These are phyloP conservation scores for Machimus atricapillus DNA, from an alignment of 2,888 invertebrate genomes.

Conservation along the genomic window DNA sequence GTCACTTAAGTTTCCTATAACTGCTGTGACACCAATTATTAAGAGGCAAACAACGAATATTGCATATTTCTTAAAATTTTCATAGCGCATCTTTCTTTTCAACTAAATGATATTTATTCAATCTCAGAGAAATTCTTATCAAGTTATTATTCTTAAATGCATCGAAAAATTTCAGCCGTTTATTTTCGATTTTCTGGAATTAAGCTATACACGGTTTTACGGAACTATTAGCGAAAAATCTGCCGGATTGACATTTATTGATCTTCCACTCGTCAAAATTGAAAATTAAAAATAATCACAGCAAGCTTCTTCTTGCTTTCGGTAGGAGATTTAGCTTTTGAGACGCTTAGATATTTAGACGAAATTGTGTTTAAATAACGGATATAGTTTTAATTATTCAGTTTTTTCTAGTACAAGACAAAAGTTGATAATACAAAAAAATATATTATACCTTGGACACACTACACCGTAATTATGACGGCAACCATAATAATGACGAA, in stretches of 20 bases:
- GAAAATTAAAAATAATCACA: not conserved
- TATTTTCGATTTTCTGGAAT: not conserved
- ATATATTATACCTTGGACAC: no score
- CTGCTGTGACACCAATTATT: not conserved
- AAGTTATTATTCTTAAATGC: not conserved
- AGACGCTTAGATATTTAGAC: not conserved
- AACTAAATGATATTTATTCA: not conserved
- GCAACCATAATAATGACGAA: no score
- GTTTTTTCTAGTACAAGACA: no score
- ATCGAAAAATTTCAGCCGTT: not conserved
- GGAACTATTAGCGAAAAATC: not conserved
- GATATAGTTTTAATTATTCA: no score
- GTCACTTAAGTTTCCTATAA: conserved; percentile 62
- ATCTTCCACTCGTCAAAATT: conserved; percentile 8
- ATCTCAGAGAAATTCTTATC: not conserved
- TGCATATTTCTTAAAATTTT: conserved; percentile 4
- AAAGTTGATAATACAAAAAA: no score
- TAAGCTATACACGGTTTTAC: not conserved
- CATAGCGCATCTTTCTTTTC: conserved; percentile 29
- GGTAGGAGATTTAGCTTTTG: not conserved
- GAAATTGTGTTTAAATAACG: no score
- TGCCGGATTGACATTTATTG: conserved; percentile 24
- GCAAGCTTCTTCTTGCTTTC: not conserved
- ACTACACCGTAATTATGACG: no score
- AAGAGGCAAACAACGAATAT: not conserved